A percentile compares a stretch with the other conserved stretches of the same genome.
These are phyloP conservation scores for Dunckerocampus dactyliophorus DNA, from an alignment of 2,113 vertebrate genomes.

Conservation along the genomic window DNA sequence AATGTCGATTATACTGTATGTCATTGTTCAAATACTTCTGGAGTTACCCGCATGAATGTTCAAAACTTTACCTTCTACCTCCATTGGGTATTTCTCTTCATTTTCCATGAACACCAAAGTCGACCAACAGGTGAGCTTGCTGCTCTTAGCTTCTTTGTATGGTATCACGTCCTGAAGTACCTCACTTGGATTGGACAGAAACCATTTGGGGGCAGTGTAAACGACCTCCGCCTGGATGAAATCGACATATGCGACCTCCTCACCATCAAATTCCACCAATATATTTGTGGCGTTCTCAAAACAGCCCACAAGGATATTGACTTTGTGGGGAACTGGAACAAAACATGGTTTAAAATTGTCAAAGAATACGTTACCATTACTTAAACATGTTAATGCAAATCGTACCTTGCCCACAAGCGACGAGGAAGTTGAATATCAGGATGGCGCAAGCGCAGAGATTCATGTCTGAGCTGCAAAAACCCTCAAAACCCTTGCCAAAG, in stretches of 20 bases:
- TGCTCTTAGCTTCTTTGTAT: not conserved
- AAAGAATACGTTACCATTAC: not conserved
- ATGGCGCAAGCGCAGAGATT: not conserved
- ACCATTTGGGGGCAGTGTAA: conserved; percentile 21
- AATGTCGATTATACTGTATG: not conserved
- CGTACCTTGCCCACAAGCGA: conserved; percentile 37
- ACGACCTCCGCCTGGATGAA: conserved; percentile 6
- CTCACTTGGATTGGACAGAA: not conserved
- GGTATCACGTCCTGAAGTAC: fast-evolving
- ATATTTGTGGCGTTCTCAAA: not conserved
- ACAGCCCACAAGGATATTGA: conserved; percentile 8
- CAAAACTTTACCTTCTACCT: conserved; percentile 24
- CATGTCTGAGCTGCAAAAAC: too few relatives aligned
- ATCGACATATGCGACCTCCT: conserved; percentile 35
- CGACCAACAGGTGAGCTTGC: fast-evolving
- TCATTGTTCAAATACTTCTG: not conserved
- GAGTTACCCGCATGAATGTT: not conserved
- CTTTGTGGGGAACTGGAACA: conserved; percentile 40
- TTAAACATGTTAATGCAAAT: not conserved
- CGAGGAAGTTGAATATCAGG: conserved; percentile 25
- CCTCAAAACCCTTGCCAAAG: too few relatives aligned
- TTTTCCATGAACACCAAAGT: fast-evolving
- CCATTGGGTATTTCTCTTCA: conserved; percentile 4
- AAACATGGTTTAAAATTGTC: not conserved
- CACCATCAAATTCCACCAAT: conserved; percentile 17